phyloP scores from a whole-genome alignment of 2,797 vertebrate genomes.

The Numenius phaeopus region DNA sequence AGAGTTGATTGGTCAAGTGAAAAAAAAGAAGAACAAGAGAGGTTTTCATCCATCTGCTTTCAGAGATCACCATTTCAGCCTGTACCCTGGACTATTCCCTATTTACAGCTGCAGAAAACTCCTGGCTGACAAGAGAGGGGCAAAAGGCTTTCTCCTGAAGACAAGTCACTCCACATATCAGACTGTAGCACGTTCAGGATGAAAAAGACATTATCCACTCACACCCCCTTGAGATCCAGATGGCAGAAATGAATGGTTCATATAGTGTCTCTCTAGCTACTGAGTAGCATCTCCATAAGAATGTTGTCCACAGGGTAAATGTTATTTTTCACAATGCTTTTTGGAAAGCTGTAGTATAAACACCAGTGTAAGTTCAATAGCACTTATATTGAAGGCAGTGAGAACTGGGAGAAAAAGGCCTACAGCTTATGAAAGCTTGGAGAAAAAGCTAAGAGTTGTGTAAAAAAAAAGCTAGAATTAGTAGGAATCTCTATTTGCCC shows the following conservation, averaged over 20 bases:
- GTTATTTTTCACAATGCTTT: neutral
- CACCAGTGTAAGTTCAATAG: neutral
- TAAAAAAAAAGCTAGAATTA: neutral
- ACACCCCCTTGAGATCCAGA: neutral
- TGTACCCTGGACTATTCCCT: neutral
- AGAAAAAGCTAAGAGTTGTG: neutral
- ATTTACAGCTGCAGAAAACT: neutral
- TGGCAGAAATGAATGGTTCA: neutral
- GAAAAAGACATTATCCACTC: neutral
- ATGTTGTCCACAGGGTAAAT: neutral
- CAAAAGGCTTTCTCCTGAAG: neutral
- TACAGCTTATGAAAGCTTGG: neutral
- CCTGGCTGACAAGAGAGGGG: neutral
- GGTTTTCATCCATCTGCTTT: neutral
- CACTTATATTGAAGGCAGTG: neutral
- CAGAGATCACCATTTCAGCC: neutral
- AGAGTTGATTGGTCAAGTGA: neutral
- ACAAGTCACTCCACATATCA: neutral
- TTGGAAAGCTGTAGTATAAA: neutral
- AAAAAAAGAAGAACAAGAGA: neutral
- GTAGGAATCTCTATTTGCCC: neutral
- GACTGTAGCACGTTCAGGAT: neutral
- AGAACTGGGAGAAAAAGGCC: neutral
- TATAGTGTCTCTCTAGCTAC: neutral
- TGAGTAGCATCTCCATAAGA: neutral